Conservation (phyloP, 2,797 vertebrate genomes). For the Lepidocolaptes lacrymiger region DNA sequence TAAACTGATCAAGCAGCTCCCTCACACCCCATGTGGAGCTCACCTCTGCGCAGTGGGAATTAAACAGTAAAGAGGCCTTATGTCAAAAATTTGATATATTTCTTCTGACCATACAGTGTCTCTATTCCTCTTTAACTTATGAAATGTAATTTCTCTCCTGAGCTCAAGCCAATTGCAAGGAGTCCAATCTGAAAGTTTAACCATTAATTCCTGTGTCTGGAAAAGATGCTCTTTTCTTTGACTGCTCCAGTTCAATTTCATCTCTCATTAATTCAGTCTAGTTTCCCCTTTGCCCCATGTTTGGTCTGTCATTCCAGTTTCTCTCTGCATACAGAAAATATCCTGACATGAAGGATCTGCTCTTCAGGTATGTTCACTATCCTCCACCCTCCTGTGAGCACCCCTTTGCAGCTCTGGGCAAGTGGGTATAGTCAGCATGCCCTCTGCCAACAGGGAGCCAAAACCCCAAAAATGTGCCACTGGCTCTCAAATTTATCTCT, state of each 20-base stretch:
- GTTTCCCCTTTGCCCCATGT: neutral
- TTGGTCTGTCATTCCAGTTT: neutral
- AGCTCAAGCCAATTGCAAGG: neutral
- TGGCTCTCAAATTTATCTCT: neutral
- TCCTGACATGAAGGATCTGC: neutral
- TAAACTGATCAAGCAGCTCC: neutral
- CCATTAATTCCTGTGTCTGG: neutral
- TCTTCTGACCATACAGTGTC: neutral
- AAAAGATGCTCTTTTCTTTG: neutral
- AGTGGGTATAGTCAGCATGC: neutral
- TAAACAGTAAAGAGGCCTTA: neutral
- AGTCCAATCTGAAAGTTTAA: neutral
- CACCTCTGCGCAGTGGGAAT: neutral
- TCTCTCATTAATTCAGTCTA: neutral
- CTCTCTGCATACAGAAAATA: neutral
- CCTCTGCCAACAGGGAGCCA: neutral
- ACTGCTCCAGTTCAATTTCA: neutral
- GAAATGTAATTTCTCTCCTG: neutral
- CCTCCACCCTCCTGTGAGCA: neutral
- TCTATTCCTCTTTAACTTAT: neutral
- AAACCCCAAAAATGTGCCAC: neutral
- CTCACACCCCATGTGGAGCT: neutral
- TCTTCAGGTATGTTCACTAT: neutral
- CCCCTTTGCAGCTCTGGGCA: neutral
- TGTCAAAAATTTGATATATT: neutral